A percentile compares a stretch with the other conserved stretches of the same genome.
Evolutionary conservation across 2,797 vertebrate species (phyloP).

Genomic region (Catharus ustulatus): DNA sequence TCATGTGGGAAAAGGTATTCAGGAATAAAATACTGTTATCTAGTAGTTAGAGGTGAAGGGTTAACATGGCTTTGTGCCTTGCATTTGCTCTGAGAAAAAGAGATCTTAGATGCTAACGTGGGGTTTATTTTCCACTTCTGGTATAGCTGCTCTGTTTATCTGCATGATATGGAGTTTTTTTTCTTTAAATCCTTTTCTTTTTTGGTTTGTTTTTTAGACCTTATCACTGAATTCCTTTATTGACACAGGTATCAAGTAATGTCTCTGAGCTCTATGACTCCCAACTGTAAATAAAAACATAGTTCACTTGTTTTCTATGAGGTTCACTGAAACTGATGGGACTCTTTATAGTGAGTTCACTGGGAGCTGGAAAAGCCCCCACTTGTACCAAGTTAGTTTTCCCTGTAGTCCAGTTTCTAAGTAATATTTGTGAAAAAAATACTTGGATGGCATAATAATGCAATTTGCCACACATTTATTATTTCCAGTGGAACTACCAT

Average conservation of each 20-base stretch:
- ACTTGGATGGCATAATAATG: constrained; percentile 8
- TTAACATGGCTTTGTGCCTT: neutral
- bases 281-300: neutral
- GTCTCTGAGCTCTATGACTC: neutral
- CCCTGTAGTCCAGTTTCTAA: neutral
- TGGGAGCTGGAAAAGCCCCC: neutral
- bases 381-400: neutral
- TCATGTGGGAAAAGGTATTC: neutral
- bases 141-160: neutral
- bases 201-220: neutral
- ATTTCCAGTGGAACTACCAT: neutral
- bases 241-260: neutral
- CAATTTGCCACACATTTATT: constrained; percentile 16
- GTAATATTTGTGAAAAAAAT: neutral
- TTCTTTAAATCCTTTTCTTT: neutral
- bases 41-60: neutral
- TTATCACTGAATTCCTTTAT: neutral
- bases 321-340: neutral
- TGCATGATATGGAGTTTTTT: neutral
- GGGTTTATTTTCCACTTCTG: neutral
- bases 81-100: neutral
- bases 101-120: fast-evolving
- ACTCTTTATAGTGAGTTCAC: neutral
- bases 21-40: neutral
- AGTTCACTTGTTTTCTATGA: neutral